phyloP scores from a whole-genome alignment of 2,797 vertebrate species.

The Centropyge bicolor region DNA sequence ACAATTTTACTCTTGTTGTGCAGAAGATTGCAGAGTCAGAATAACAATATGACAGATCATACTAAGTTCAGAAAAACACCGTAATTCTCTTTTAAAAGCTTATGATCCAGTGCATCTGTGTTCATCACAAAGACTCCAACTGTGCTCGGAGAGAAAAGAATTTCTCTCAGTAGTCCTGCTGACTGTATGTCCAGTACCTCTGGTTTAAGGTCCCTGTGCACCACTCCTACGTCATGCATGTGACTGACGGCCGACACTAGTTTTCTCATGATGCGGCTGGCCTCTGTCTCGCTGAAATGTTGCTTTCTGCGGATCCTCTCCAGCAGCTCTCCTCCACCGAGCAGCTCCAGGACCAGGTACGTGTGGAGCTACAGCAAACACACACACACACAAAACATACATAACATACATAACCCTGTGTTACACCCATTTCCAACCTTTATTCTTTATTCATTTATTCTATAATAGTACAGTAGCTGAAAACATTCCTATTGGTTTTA shows the following conservation, averaged over 20 bases:
- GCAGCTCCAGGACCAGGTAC: slow-evolving; percentile 95
- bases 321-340: slow-evolving; percentile 95
- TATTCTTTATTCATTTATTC: slow-evolving; percentile 11
- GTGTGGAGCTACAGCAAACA: slow-evolving; percentile 90
- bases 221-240: slow-evolving; percentile 98
- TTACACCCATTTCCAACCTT: background rate
- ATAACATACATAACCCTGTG: slow-evolving; percentile 1
- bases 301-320: slow-evolving; percentile 96
- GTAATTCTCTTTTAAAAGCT: slow-evolving; percentile 54
- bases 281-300: slow-evolving; percentile 97
- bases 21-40: slow-evolving; percentile 63
- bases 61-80: slow-evolving; percentile 66
- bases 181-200: slow-evolving; percentile 87
- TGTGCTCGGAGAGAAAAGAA: slow-evolving; percentile 11
- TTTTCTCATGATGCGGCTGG: slow-evolving; percentile 96
- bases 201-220: slow-evolving; percentile 97
- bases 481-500: slow-evolving; percentile 19
- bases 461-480: background rate
- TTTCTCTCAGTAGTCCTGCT: background rate
- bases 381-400: slow-evolving; percentile 20
- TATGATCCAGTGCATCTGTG: slow-evolving; percentile 25
- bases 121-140: slow-evolving; percentile 36
- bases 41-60: slow-evolving; percentile 36
- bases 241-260: slow-evolving; percentile 98
- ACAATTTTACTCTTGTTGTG: slow-evolving; percentile 62